Conservation (phyloP, 2,797 vertebrate species). For the Xiphophorus birchmanni region DNA sequence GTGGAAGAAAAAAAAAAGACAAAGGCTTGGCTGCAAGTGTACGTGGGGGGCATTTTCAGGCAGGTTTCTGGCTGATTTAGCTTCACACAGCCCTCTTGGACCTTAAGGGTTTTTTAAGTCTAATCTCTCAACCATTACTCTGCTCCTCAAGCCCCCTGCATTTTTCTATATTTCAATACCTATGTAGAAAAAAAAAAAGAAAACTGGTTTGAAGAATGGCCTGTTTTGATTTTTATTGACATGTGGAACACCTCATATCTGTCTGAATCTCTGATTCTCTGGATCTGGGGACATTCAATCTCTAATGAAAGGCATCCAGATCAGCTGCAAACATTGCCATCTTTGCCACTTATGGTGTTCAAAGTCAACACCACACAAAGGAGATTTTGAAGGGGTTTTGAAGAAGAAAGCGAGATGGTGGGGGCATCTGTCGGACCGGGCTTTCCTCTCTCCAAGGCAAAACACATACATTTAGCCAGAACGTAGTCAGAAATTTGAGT, state of each 20-base stretch:
- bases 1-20: slow-evolving; percentile 66
- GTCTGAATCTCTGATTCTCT: slow-evolving; percentile 41
- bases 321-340: slow-evolving; percentile 33
- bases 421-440: neutral
- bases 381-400: slow-evolving; percentile 42
- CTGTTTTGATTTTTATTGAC: slow-evolving; percentile 74
- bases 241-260: slow-evolving; percentile 46
- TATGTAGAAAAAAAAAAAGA: slow-evolving; percentile 63
- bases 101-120: slow-evolving; percentile 50
- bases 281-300: slow-evolving; percentile 43
- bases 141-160: slow-evolving; percentile 6
- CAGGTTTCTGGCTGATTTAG: slow-evolving; percentile 75
- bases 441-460: slow-evolving; percentile 7
- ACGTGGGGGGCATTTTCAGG: slow-evolving; percentile 55
- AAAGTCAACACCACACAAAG: slow-evolving; percentile 19
- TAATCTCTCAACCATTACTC: slow-evolving; percentile 35
- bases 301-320: slow-evolving; percentile 45
- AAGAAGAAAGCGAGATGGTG: slow-evolving; percentile 44
- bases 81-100: slow-evolving; percentile 57
- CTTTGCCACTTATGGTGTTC: slow-evolving; percentile 35
- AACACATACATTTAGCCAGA: slow-evolving; percentile 10
- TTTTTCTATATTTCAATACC: slow-evolving; percentile 28
- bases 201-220: slow-evolving; percentile 75
- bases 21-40: slow-evolving; percentile 64
- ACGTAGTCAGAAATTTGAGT: slow-evolving; percentile 58